Evolutionary conservation across 1,140 invertebrate genomes (phyloP).

Genomic region (Dolichoris vasculosae): DNA sequence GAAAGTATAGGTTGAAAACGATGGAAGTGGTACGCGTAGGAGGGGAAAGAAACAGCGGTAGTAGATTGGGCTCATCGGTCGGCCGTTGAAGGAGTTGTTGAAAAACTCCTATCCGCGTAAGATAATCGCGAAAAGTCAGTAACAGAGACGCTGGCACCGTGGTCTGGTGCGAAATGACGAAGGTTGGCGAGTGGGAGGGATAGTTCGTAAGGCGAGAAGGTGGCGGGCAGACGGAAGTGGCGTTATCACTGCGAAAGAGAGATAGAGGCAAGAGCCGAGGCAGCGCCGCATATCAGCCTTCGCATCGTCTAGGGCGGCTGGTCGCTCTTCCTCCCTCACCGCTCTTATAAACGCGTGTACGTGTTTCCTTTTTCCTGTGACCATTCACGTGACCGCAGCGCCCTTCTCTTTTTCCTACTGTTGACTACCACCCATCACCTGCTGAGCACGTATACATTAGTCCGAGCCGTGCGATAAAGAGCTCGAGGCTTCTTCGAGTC

Average conservation of each 20-base stretch:
- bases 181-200: background rate
- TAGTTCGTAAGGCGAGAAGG: constrained; percentile 2
- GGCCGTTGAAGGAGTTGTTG: background rate
- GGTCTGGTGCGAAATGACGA: constrained; percentile 41
- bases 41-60: too few relatives aligned
- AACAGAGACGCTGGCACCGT: constrained; percentile 54
- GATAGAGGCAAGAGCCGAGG: constrained; percentile 2
- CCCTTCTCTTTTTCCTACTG: constrained; percentile 41
- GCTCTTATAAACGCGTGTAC: background rate
- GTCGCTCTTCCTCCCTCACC: constrained; percentile 39
- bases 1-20: too few relatives aligned
- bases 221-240: constrained; percentile 52
- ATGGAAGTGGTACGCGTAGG: too few relatives aligned
- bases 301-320: constrained; percentile 63
- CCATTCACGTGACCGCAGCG: constrained; percentile 12
- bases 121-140: constrained; percentile 63
- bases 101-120: background rate
- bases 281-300: constrained; percentile 60
- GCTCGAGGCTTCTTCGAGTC: constrained; percentile 3
- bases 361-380: background rate
- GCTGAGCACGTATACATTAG: background rate
- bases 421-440: background rate
- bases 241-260: constrained; percentile 60
- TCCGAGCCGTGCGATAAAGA: background rate
- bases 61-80: too few relatives aligned